Evolutionary conservation across 92 coral and sea anemone genomes (phyloP).

Genomic region (Palythoa caribaeorum): DNA sequence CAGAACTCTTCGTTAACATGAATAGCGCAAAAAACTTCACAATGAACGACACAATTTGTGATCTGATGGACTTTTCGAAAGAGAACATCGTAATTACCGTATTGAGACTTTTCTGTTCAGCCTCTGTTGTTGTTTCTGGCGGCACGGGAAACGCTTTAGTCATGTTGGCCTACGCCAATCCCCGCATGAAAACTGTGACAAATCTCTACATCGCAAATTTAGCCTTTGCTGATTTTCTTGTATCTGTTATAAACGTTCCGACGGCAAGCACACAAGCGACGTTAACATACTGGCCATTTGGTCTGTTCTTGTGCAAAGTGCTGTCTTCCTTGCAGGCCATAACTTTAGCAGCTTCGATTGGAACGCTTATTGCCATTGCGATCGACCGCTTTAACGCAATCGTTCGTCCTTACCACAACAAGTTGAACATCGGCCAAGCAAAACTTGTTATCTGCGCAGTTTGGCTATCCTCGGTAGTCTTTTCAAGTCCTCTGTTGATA

Average conservation of each 20-base stretch:
- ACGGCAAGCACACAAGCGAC: constrained; percentile 60
- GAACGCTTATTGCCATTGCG: constrained; percentile 85
- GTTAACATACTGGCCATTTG: constrained; percentile 80
- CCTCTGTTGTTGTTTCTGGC: constrained; percentile 69
- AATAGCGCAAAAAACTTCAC: not conserved
- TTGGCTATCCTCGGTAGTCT: constrained; percentile 71
- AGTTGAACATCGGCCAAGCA: constrained; percentile 85
- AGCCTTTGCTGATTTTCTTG: constrained; percentile 87
- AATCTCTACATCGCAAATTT: constrained; percentile 87
- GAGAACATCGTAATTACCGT: constrained; percentile 11
- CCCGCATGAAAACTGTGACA: constrained; percentile 89
- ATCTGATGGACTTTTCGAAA: not conserved
- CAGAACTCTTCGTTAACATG: not conserved
- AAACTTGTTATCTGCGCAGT: constrained; percentile 73
- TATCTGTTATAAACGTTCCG: constrained; percentile 78
- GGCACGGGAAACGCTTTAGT: constrained; percentile 78
- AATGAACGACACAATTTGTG: not conserved
- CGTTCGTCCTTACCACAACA: constrained; percentile 83
- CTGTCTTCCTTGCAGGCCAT: constrained; percentile 73
- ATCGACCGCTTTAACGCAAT: constrained; percentile 85
- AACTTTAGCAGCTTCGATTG: constrained; percentile 77
- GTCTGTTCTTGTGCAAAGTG: constrained; percentile 70
- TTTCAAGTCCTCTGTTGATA: constrained; percentile 71
- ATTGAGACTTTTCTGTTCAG: constrained; percentile 57
- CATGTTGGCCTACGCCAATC: constrained; percentile 81